A percentile compares a stretch with the other conserved stretches of the same genome.
Conservation (phyloP, 2,797 vertebrate genomes). For the Platyrinchus mystaceus region DNA sequence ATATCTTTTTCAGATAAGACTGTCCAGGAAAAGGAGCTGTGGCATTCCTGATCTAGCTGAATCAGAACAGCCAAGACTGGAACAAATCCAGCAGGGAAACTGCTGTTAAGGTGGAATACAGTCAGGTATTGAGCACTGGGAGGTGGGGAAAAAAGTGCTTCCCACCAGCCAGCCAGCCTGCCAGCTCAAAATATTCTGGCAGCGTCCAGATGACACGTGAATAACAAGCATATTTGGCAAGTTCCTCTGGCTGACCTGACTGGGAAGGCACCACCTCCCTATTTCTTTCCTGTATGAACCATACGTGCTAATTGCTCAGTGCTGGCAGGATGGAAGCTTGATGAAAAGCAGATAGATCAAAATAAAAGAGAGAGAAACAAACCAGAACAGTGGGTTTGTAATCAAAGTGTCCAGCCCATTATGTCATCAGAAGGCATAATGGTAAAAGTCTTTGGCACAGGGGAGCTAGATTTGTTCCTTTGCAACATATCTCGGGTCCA, state of each 20-base stretch:
- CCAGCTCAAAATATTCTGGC: constrained; percentile 21
- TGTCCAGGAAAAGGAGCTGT: not conserved
- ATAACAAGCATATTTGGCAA: not conserved
- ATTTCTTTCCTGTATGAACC: not conserved
- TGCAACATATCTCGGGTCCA: not conserved
- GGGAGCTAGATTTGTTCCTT: not conserved
- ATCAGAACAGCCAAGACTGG: not conserved
- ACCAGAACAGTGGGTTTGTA: not conserved
- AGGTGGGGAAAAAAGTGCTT: not conserved
- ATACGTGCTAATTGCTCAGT: not conserved
- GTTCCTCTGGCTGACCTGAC: not conserved
- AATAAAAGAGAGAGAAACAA: not conserved
- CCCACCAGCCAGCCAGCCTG: not conserved
- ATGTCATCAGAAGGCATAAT: not conserved
- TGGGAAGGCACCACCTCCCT: not conserved
- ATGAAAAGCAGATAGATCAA: not conserved
- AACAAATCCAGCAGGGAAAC: not conserved
- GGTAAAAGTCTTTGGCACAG: not conserved
- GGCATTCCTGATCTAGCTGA: not conserved
- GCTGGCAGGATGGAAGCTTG: not conserved
- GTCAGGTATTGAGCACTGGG: not conserved
- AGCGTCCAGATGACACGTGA: not conserved
- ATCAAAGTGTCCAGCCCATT: not conserved
- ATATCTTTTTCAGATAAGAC: not conserved
- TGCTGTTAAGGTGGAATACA: not conserved